Evolutionary conservation across 2,888 invertebrate species (phyloP).

Genomic region (Heliconius cydno): DNA sequence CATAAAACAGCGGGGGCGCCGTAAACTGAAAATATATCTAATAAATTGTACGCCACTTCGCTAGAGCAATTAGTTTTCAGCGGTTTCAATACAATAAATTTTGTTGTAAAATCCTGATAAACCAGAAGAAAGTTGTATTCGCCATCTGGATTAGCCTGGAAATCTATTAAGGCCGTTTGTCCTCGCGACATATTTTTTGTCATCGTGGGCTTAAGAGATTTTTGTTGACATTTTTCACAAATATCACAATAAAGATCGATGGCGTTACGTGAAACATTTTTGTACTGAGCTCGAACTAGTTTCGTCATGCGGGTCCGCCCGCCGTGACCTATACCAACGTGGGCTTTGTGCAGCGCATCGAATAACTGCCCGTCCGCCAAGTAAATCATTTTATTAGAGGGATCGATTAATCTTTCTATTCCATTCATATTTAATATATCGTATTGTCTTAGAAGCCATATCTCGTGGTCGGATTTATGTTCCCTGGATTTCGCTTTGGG

Average conservation of each 20-base stretch:
- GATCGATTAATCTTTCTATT: constrained; percentile 1
- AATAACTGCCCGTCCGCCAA: constrained; percentile 16
- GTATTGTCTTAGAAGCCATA: neutral
- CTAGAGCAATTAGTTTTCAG: neutral
- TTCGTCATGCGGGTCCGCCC: constrained; percentile 7
- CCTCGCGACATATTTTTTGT: neutral
- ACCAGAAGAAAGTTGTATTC: constrained; percentile 18
- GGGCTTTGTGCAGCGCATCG: constrained; percentile 4
- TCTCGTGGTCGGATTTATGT: neutral
- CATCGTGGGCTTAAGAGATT: neutral
- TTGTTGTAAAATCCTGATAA: constrained; percentile 16
- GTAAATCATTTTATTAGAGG: neutral
- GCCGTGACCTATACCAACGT: constrained; percentile 4
- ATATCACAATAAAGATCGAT: constrained; percentile 14
- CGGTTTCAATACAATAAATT: constrained; percentile 16
- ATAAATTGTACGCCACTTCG: constrained; percentile 19
- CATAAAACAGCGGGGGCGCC: constrained; percentile 10
- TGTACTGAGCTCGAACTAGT: constrained; percentile 13
- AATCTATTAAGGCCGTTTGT: constrained; percentile 19
- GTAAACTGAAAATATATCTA: constrained; percentile 21
- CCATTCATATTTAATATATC: constrained; percentile 11
- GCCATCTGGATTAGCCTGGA: constrained; percentile 10
- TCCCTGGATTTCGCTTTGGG: constrained; percentile 4
- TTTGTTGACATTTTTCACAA: constrained; percentile 17
- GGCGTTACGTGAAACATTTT: constrained; percentile 3